Evolutionary conservation across 2,888 invertebrate species (phyloP).

Genomic region (Caenorhabditis panamensis): DNA sequence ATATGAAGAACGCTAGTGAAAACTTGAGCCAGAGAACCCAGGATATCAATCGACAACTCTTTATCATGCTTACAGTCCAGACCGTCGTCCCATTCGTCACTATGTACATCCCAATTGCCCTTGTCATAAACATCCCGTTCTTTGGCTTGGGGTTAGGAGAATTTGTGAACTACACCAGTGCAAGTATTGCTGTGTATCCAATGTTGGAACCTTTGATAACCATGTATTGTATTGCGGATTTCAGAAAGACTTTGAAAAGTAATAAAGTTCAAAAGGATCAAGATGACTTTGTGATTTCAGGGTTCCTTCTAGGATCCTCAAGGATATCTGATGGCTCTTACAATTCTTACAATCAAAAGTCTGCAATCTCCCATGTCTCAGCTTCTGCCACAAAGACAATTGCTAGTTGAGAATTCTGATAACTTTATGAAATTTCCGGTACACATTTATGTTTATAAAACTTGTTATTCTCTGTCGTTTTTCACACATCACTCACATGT

Average conservation of each 20-base stretch:
- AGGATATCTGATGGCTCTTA: too few relatives aligned
- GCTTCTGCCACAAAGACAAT: too few relatives aligned
- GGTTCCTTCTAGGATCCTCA: too few relatives aligned
- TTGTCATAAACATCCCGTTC: constrained; percentile 8
- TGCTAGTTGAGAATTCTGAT: too few relatives aligned
- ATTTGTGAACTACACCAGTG: neutral
- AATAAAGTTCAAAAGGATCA: neutral
- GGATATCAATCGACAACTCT: constrained; percentile 1
- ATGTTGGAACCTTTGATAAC: constrained; percentile 19
- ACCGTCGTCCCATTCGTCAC: constrained; percentile 16
- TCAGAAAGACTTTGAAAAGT: neutral
- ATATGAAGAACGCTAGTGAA: constrained; percentile 14
- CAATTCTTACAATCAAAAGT: too few relatives aligned
- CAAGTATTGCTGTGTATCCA: constrained; percentile 20
- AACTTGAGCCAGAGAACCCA: neutral
- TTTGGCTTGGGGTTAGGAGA: constrained; percentile 3
- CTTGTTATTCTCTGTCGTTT: too few relatives aligned
- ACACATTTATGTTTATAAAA: too few relatives aligned
- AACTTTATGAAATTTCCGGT: too few relatives aligned
- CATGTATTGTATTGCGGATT: constrained; percentile 3
- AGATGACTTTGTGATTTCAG: too few relatives aligned
- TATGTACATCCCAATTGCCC: constrained; percentile 29
- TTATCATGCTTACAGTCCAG: constrained; percentile 22
- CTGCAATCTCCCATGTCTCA: too few relatives aligned
- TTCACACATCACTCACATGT: too few relatives aligned